Percentiles rank a stretch among this genome's conserved stretches.
These are phyloP conservation scores for Xenentodon cancila DNA, from an alignment of 2,797 vertebrate species.

Conservation along the genomic window DNA sequence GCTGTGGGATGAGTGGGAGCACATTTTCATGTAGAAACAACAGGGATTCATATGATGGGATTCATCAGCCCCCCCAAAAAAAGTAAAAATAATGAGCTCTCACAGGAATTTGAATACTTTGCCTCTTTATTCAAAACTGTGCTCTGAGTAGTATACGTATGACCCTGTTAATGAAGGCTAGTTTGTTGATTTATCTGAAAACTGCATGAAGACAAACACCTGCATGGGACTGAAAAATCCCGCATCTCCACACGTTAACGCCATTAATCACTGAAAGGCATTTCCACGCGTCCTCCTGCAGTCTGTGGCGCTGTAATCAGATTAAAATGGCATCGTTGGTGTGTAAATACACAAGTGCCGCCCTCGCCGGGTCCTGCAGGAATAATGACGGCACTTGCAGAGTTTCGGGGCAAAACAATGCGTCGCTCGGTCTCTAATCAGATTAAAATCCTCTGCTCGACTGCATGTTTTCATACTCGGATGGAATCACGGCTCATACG, in stretches of 20 bases:
- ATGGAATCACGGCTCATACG: slow-evolving; percentile 40
- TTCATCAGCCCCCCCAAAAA: background rate
- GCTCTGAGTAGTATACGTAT: slow-evolving; percentile 1
- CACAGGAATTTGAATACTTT: background rate
- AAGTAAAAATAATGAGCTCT: slow-evolving; percentile 9
- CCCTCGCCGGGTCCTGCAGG: slow-evolving; percentile 30
- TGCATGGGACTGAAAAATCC: slow-evolving; percentile 4
- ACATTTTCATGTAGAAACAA: background rate
- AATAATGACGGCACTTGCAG: slow-evolving; percentile 31
- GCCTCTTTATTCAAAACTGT: background rate
- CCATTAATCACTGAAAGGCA: slow-evolving; percentile 20
- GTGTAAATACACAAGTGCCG: slow-evolving; percentile 38
- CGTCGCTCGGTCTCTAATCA: slow-evolving; percentile 41
- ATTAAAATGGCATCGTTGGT: slow-evolving; percentile 49
- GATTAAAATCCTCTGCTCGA: slow-evolving; percentile 44
- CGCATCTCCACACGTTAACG: slow-evolving; percentile 21
- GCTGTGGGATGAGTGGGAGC: too few relatives aligned
- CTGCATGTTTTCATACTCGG: slow-evolving; percentile 27
- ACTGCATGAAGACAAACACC: too few relatives aligned
- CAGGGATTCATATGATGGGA: background rate
- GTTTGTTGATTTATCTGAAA: background rate
- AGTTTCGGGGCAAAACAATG: slow-evolving; percentile 33
- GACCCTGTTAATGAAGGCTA: background rate
- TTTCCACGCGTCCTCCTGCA: slow-evolving; percentile 15
- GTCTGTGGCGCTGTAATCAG: slow-evolving; percentile 37